Evolutionary conservation across 2,888 invertebrate genomes (phyloP).

Genomic region (Beris morrisii): DNA sequence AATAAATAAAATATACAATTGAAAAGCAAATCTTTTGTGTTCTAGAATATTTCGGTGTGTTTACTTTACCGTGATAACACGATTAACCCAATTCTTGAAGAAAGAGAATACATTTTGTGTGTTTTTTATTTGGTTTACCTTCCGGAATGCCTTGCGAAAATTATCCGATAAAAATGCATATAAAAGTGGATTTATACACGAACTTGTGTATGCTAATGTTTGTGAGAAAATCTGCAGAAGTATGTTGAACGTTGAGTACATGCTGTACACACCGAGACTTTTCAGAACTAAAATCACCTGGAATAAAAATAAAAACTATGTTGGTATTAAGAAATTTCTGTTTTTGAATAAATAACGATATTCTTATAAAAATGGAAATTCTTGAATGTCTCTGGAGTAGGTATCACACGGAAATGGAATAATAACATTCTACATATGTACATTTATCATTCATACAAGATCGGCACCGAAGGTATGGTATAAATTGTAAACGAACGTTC

Average conservation of each 20-base stretch:
- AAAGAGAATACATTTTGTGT: background rate
- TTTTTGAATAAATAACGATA: too few relatives aligned
- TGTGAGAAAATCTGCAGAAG: constrained; percentile 75
- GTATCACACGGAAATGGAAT: too few relatives aligned
- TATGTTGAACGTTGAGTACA: constrained; percentile 62
- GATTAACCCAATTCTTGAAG: background rate
- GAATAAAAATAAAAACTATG: constrained; percentile 46
- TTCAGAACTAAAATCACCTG: constrained; percentile 79
- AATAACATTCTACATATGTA: too few relatives aligned
- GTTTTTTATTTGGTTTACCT: constrained; percentile 52
- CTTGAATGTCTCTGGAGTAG: too few relatives aligned
- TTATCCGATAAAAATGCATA: constrained; percentile 94
- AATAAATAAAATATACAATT: too few relatives aligned
- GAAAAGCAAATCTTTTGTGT: too few relatives aligned
- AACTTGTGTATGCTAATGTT: constrained; percentile 87
- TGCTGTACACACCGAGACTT: constrained; percentile 62
- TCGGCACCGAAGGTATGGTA: too few relatives aligned
- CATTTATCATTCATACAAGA: too few relatives aligned
- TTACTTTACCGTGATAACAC: background rate
- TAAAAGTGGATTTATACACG: constrained; percentile 90
- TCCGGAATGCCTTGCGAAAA: constrained; percentile 85
- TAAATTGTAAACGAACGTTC: too few relatives aligned
- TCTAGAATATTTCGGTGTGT: too few relatives aligned
- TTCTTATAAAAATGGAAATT: too few relatives aligned
- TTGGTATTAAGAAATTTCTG: too few relatives aligned